These are phyloP conservation scores for Rhabdornis inornatus DNA, from an alignment of 2,113 vertebrate genomes.

Conservation along the genomic window DNA sequence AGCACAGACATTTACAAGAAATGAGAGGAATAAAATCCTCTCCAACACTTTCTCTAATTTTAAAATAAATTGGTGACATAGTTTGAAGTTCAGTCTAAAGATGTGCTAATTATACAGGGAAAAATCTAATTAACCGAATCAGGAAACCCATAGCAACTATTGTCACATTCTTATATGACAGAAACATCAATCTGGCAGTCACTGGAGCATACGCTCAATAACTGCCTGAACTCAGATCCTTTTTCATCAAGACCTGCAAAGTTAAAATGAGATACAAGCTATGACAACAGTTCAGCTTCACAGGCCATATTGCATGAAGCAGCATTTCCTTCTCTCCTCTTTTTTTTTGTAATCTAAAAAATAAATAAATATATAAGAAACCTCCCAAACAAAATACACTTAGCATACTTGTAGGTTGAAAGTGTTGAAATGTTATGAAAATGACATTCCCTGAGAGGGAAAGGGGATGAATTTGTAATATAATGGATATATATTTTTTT, in stretches of 20 bases:
- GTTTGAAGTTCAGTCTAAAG: conserved; percentile 63
- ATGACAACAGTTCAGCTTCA: conserved; percentile 55
- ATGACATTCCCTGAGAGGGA: background rate
- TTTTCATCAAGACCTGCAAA: conserved; percentile 50
- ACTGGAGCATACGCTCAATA: conserved; percentile 64
- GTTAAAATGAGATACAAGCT: conserved; percentile 57
- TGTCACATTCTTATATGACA: conserved; percentile 64
- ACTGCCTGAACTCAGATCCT: conserved; percentile 63
- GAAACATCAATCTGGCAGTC: conserved; percentile 66
- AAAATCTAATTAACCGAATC: conserved; percentile 65
- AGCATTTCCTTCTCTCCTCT: conserved; percentile 30
- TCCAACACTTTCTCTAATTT: conserved; percentile 42
- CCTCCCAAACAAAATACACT: background rate
- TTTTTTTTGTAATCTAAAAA: background rate
- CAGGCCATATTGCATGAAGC: conserved; percentile 37
- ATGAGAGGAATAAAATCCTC: conserved; percentile 45
- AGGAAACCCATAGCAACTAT: conserved; percentile 68
- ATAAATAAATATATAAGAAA: conserved; percentile 1
- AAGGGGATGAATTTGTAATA: background rate
- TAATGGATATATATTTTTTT: background rate
- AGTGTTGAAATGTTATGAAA: conserved; percentile 17
- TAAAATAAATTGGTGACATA: conserved; percentile 57
- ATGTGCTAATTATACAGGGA: conserved; percentile 67
- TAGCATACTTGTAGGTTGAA: background rate
- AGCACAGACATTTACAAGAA: conserved; percentile 27